A percentile compares a stretch with the other conserved stretches of the same genome.
Evolutionary conservation across 1,140 invertebrate genomes (phyloP).

Genomic region (Drosophila elegans): DNA sequence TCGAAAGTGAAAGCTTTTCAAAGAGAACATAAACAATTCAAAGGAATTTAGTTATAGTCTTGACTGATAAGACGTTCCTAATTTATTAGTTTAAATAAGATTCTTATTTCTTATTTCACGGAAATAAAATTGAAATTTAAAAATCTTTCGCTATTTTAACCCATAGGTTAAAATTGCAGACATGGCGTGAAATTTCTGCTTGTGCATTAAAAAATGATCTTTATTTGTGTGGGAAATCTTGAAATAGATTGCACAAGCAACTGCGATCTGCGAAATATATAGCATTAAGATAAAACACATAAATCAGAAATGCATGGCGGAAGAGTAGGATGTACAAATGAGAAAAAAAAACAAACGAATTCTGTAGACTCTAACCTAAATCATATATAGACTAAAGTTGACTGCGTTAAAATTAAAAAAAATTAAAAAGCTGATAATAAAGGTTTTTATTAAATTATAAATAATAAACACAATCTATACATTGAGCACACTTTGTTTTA

Average conservation of each 20-base stretch:
- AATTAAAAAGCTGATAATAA: background rate
- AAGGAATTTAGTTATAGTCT: background rate
- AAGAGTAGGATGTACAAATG: conserved; percentile 6
- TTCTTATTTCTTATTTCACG: too few species aligned
- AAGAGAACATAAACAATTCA: conserved; percentile 7
- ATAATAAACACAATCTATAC: too few species aligned
- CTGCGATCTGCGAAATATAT: background rate
- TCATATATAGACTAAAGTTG: background rate
- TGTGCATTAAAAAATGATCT: background rate
- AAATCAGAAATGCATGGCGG: conserved; percentile 8
- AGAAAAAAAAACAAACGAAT: background rate
- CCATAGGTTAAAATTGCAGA: background rate
- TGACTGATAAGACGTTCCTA: conserved; percentile 18
- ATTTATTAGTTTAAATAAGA: background rate
- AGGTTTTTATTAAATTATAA: too few species aligned
- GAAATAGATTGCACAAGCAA: conserved; percentile 2
- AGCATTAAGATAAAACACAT: conserved; percentile 8
- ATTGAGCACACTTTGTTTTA: background rate
- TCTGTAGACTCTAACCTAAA: background rate
- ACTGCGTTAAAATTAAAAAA: too few species aligned
- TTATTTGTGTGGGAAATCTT: conserved; percentile 34
- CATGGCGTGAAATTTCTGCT: background rate
- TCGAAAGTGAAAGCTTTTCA: background rate
- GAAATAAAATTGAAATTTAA: too few species aligned
- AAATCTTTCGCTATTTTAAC: background rate